Base-by-base conservation (phyloP, 1,140 invertebrate genomes). In the Drosophila arizonae region DNA sequence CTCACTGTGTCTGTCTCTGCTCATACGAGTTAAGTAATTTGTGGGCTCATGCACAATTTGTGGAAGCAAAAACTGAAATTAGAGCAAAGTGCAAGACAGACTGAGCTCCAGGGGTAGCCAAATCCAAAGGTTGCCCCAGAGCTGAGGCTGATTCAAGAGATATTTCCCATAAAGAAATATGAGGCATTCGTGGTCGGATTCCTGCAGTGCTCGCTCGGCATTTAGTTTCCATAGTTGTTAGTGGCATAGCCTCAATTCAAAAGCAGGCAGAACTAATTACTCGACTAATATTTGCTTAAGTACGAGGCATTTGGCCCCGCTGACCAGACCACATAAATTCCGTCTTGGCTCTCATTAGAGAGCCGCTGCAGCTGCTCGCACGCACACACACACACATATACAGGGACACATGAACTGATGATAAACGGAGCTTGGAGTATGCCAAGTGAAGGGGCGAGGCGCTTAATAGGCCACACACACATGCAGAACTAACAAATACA, bases 281-380 rank as follows among this genome's bases (percentile, higher is more conserved):
- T 54, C 24, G 39, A 45, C 65, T 62, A 85, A 84, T 79, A 85
- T 80, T 85, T 85, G 54, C 68, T 46, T 39, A 30, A 43, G 55
- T 52, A 36, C 21, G 11, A 60, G 41, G 56, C 41, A 45, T 6
- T 5, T n/a, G 46, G 48, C 39, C 48, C 45, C 30, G 46, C 24
- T 21, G 50, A 62, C 52, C 65, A 70, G 50, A 56, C 43, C 60
- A 52, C 69, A 79, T 68, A 73, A 79, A 71, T 84, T 77, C 57
- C 26, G 58, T 11, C 51, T 21, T 46, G 63, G 36, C 11, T 46
- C 51, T 76, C 72, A 80, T 76, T 76, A 76, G 77, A 52, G 45
- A 46, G 2, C 2, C 11, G 15, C 28, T 30, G 30, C 55, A 64
- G 28, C 56, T 55, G 41, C 36, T 45, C 33, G 3, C 21, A 24